Evolutionary conservation across 2,113 vertebrate genomes (phyloP), one percentile per base, ranked within the genome.

Genomic region (Sminthopsis crassicaudata): DNA sequence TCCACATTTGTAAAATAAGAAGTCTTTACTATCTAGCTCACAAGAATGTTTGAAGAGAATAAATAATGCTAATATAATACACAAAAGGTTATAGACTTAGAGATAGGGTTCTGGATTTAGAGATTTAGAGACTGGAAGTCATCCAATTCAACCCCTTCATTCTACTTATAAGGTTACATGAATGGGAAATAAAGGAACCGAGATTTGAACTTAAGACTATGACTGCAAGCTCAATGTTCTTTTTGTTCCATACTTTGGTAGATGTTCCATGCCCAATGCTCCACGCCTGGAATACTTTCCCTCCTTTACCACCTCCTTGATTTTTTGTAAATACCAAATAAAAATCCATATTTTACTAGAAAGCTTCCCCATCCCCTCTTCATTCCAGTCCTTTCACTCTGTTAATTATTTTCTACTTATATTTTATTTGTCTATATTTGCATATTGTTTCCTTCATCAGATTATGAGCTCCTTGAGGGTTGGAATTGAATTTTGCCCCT

Each of bases 1-100:
- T 93, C 92, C 90, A 93, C 91, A 92, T 36, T 22, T 76, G 76
- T 76, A 94, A 95, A 94, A 92, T 94, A 94, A 67, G 12, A 67
- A 67, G 30, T 67, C 60, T 36, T 36, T 36, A 6, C 30, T 67
- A 36, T 67, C 60, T 36, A 36, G 67, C 19, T 84, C n/a, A 42
- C n/a, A 84, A 42, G 19, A 84, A 23, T 22, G 19, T 76, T 76
- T 76, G 14, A 76, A 14, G 60, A 76, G 16, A 76, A 76, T 14
- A 16, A 76, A 76, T 4, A 84, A 2, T 6, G 0, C 19, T 84
- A 42, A 42, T 42, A 84, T 84, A n/a, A n/a, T 2, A 1, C n/a
- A 67, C 60, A 36, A 67, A 8, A 30, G 30, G 4, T 67, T 16
- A 36, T 36, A 67, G 60, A 16, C n/a, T 67, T 5, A 67, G 60